Evolutionary conservation across 2,797 vertebrate species (phyloP), one percentile per base, ranked within the genome.

Genomic region (Glyptemys insculpta): DNA sequence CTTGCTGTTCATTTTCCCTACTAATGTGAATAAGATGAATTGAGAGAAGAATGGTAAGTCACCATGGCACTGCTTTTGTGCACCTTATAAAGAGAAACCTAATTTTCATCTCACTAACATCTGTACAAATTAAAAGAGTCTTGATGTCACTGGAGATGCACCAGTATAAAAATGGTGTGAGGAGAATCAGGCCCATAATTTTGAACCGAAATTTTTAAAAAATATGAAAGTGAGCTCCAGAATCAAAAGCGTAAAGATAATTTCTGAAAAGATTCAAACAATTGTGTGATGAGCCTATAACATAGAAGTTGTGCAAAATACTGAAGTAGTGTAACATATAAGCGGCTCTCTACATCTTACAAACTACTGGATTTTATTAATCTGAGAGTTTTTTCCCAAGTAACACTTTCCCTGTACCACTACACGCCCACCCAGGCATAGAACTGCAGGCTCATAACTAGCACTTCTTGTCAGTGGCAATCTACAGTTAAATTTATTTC

Each of bases 401-500:
- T 83, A 90, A 76, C 3, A 54, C 18, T 65, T 81, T 81, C 72
- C 7, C 7, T 53, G 2, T 25, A 49, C 19, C 52, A 34, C 31
- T 86, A 50, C 14, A 86, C 1, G 15, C 9, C 49, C 7, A 57
- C 78, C 6, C 3, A 4, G 37, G 16, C 52, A 89, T 41, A 81
- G 84, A 96, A 85, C n/a, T 9, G 3, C 5, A 94, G 6, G 2
- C 9, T 94, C 59, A 57, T 86, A 91, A 78, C 83, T 52, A 82
- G 2, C 1, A 4, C 2, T 62, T 50, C 49, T 90, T 94, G 8
- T 91, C 76, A 94, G 47, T 76, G n/a, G 59, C 10, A 94, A 50
- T 94, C 83, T 81, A 41, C 1, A 91, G n/a, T 78, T 91, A 94
- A 87, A 90, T 89, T 86, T 95, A 88, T 95, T 96, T 62, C 19